Evolutionary conservation across 2,888 invertebrate genomes (phyloP).

Genomic region (Hybos culiciformis): DNA sequence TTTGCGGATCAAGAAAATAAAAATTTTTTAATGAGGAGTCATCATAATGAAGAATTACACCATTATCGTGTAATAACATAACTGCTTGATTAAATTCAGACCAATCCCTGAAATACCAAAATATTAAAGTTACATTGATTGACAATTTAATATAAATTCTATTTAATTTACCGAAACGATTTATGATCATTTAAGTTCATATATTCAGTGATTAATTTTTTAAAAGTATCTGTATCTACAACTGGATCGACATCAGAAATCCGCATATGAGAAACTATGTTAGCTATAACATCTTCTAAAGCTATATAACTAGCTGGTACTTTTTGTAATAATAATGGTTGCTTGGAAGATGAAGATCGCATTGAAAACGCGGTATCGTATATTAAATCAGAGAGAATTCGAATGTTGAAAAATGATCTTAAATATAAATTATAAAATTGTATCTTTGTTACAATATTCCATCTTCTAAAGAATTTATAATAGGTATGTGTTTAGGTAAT

Average conservation of each 20-base stretch:
- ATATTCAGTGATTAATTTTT: conserved; percentile 32
- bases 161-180: conserved; percentile 22
- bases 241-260: conserved; percentile 63
- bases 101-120: conserved; percentile 48
- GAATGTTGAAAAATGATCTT: conserved; percentile 78
- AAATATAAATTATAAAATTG: no score
- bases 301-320: conserved; percentile 93
- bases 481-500: no score
- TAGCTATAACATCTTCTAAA: conserved; percentile 80
- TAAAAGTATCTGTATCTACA: conserved; percentile 65
- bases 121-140: not conserved
- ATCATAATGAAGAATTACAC: conserved; percentile 85
- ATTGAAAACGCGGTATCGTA: conserved; percentile 89
- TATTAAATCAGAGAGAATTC: conserved; percentile 76
- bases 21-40: conserved; percentile 87
- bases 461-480: no score
- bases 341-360: conserved; percentile 81
- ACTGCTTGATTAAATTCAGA: conserved; percentile 92
- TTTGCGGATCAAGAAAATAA: conserved; percentile 95
- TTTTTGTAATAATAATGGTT: conserved; percentile 78
- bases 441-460: no score
- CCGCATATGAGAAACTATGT: conserved; percentile 63
- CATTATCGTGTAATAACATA: conserved; percentile 94
- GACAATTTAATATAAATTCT: not conserved
- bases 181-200: conserved; percentile 35